A percentile compares a stretch with the other conserved stretches of the same genome.
Conservation (phyloP, 1,140 invertebrate species). For the Macrobrachium rosenbergii region DNA sequence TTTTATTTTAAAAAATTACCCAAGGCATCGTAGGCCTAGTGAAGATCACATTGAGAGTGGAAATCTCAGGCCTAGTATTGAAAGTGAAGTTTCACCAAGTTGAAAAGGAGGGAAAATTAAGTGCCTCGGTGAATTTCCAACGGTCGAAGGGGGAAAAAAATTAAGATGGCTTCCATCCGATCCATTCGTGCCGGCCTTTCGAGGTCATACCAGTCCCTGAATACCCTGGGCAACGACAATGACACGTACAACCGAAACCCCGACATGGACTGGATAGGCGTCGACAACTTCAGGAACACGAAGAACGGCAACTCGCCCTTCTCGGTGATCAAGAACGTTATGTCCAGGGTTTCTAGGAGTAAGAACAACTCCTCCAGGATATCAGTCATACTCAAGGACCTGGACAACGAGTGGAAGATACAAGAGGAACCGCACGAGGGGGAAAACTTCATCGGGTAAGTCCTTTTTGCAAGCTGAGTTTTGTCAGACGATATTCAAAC, state of each 20-base stretch:
- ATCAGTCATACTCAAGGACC: slow-evolving; percentile 32
- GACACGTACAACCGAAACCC: background rate
- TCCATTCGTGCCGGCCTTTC: slow-evolving; percentile 43
- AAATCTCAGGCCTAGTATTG: background rate
- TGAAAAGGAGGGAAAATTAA: background rate
- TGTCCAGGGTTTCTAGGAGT: slow-evolving; percentile 21
- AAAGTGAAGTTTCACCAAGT: background rate
- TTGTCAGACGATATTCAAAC: background rate
- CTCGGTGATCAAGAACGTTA: slow-evolving; percentile 24
- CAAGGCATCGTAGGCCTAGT: too few relatives aligned
- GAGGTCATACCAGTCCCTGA: slow-evolving; percentile 36
- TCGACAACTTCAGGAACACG: slow-evolving; percentile 34
- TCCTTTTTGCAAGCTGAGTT: background rate
- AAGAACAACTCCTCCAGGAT: slow-evolving; percentile 35
- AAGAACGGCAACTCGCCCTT: slow-evolving; percentile 23
- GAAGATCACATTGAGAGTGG: too few relatives aligned
- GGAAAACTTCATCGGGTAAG: slow-evolving; percentile 32
- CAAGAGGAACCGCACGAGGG: slow-evolving; percentile 16
- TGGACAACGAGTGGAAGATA: slow-evolving; percentile 51
- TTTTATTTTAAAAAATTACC: too few relatives aligned
- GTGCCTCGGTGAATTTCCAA: background rate
- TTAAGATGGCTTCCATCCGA: slow-evolving; percentile 32
- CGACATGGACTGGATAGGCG: slow-evolving; percentile 36
- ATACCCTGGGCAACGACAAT: slow-evolving; percentile 35
- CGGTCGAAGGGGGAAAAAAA: background rate